phyloP scores from a whole-genome alignment of 2,888 invertebrate species.

The Ophion costatus region DNA sequence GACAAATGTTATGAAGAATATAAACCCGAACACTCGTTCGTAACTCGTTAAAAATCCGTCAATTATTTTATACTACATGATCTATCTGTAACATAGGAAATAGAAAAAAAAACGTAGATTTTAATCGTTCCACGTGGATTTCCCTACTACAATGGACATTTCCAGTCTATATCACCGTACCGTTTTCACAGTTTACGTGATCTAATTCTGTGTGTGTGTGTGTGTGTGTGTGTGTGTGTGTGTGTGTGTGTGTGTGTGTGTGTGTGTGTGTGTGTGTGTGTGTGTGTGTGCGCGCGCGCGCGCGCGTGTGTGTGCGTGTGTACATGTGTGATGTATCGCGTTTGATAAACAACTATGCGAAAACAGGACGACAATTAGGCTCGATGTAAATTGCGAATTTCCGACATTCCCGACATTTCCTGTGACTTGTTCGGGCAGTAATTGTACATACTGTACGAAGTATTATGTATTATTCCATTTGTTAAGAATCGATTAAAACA shows the following conservation, averaged over 20 bases:
- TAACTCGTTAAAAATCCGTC: slow-evolving; percentile 32
- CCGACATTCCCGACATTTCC: slow-evolving; percentile 69
- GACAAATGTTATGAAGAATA: slow-evolving; percentile 43
- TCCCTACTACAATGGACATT: slow-evolving; percentile 53
- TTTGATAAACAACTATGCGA: slow-evolving; percentile 39
- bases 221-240: slow-evolving; percentile 44
- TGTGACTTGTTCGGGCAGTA: slow-evolving; percentile 69
- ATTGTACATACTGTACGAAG: slow-evolving; percentile 78
- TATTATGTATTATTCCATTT: slow-evolving; percentile 82
- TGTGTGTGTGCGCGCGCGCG: slow-evolving; percentile 30
- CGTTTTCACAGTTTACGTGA: slow-evolving; percentile 71
- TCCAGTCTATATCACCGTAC: slow-evolving; percentile 39
- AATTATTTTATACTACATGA: slow-evolving; percentile 14
- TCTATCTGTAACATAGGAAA: slow-evolving; percentile 7
- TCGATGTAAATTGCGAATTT: slow-evolving; percentile 77
- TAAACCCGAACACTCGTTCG: slow-evolving; percentile 8
- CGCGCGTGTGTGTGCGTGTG: too few relatives aligned
- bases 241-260: too few relatives aligned
- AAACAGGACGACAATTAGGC: slow-evolving; percentile 68
- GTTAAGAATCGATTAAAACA: slow-evolving; percentile 80
- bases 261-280: too few relatives aligned
- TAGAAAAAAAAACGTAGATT: slow-evolving; percentile 64
- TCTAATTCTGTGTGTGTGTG: slow-evolving; percentile 69
- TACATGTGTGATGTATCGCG: too few relatives aligned
- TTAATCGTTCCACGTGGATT: slow-evolving; percentile 64